Base-by-base conservation (phyloP, 1,140 invertebrate species). In the Eumeta japonica region DNA sequence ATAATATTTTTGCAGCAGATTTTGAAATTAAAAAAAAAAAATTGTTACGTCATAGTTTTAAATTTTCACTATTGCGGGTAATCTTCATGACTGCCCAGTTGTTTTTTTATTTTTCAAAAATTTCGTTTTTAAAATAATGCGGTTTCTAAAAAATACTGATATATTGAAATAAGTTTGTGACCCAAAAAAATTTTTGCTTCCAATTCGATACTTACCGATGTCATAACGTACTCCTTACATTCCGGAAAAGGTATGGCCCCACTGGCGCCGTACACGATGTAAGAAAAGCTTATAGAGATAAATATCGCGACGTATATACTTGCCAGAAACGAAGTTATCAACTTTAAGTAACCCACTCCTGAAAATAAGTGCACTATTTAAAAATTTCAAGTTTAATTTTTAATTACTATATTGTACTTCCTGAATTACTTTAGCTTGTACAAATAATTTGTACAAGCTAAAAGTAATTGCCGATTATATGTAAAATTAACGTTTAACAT, bases 301-400 rank as follows among this genome's bases (percentile, higher is more conserved):
- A n/a, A n/a, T n/a, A n/a, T 54, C 7, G 76, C 66, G 35, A 80
- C 77, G 45, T 81, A 81, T 2, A 80, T 41, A 15, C 75, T 58
- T 3, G 73, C 48, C 3, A 81, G 20, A 29, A 72, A 65, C 10
- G 76, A 76, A 24, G 74, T 65, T 3, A 81, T 37, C 19, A 82
- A 52, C 41, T 81, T 76, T 3, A 82, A 42, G 45, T 79, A 81
- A 13, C 80, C 81, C 3, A 82, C 68, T 19, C 81, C 81, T 83
- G 62, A 10, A 78, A 77, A 3, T 39, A 49, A 37, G 27, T n/a
- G n/a, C n/a, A n/a, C n/a, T n/a, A 48, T 37, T 33, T 11, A 14
- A 39, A 30, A 41, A 15, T 18, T 34, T 43, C 7, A 12, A 30
- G 38, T 12, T 3, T 12, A 17, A 12, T 20, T 43, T 32, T 39